Evolutionary conservation across 92 coral and sea anemone genomes (phyloP).

Genomic region (Parazoanthus darwini): DNA sequence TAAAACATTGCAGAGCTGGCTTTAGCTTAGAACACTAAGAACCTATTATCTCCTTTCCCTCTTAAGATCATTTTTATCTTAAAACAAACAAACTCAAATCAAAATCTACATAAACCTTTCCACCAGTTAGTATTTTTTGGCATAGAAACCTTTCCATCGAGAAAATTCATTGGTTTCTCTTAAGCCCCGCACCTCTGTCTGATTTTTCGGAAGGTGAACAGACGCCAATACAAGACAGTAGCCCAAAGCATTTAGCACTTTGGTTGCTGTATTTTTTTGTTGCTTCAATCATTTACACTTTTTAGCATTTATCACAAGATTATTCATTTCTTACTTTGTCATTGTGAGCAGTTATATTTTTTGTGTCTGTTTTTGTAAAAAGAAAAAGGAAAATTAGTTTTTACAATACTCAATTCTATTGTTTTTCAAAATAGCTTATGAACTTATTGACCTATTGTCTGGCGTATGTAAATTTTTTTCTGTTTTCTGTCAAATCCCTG

Average conservation of each 20-base stretch:
- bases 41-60: background rate
- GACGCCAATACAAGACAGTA: background rate
- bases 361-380: background rate
- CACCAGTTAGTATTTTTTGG: background rate
- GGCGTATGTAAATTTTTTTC: constrained; percentile 39
- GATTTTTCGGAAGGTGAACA: background rate
- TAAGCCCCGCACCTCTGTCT: background rate
- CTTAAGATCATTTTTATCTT: background rate
- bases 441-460: constrained; percentile 35
- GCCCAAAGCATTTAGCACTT: background rate
- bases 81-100: background rate
- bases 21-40: no score
- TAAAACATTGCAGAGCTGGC: no score
- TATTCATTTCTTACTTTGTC: background rate
- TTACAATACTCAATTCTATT: constrained; percentile 19
- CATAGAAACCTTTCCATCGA: background rate
- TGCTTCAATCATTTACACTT: background rate
- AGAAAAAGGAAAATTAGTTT: constrained; percentile 19
- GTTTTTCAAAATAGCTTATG: constrained; percentile 11
- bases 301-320: background rate
- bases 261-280: background rate
- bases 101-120: background rate
- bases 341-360: background rate
- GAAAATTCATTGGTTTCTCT: background rate
- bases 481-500: constrained; percentile 8